Evolutionary conservation across 2,888 invertebrate species (phyloP), one percentile per base, ranked within the genome.

Genomic region (Lycocerus yunnanus): DNA sequence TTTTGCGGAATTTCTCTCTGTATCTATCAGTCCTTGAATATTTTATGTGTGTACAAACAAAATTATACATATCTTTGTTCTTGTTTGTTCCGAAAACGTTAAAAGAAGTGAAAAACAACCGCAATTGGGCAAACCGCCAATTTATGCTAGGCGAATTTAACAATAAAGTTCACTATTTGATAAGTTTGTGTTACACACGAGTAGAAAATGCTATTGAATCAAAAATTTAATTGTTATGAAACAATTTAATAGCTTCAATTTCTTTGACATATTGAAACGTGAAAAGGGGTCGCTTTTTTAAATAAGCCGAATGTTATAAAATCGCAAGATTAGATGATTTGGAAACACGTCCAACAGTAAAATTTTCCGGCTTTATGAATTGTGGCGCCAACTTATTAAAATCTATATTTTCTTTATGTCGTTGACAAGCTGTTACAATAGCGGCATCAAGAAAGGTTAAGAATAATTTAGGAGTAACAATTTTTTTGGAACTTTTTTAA

Each of bases 71-170:
- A 68, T 68, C 43, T 72, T 27, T 72, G 66, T 58, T 67, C 59
- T 15, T 66, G 68, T 72, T 72, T 72, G 67, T 68, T 72, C 72
- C 43, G 67, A 61, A 60, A 72, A n/a, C 60, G 58, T 68, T 24
- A 72, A 67, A 43, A 67, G 67, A 61, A 20, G 61, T 5, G 58
- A 70, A 16, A 21, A 59, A 71, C 58, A 65, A 66, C 59, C 66
- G 67, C 72, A 67, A 58, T 72, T 67, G 67, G 72, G 72, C 72
- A 72, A 68, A 68, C 20, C 15, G 67, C 72, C 72, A 72, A 67
- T 61, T 61, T 61, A 66, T 66, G 18, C 16, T 14, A 18, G n/a
- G n/a, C 43, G 43, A 43, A 43, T 43, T 43, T 43, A 43, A 43
- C 43, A 61, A 61, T 61, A 61, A 63, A 63, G 15, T 18, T 63